Evolutionary conservation across 2,797 vertebrate species (phyloP).

Genomic region (Lepus townsendii): DNA sequence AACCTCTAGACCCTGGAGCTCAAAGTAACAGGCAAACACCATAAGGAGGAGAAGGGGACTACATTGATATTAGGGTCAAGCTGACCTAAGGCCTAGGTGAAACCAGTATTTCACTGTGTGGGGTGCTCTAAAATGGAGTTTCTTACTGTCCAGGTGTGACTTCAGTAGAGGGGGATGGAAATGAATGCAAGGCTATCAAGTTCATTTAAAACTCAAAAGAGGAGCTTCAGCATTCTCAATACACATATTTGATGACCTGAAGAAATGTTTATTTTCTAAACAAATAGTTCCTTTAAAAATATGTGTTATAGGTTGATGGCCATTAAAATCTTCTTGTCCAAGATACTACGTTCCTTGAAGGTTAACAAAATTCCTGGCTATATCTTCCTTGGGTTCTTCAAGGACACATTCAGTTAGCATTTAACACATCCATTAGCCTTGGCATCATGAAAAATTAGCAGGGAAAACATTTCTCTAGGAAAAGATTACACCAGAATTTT

Average conservation of each 20-base stretch:
- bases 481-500: neutral
- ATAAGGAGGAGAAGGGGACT: no score
- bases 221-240: slow-evolving; percentile 19
- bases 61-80: no score
- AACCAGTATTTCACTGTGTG: no score
- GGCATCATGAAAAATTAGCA: neutral
- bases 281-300: neutral
- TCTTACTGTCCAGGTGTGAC: no score
- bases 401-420: neutral
- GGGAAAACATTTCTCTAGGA: neutral
- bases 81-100: no score
- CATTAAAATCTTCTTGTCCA: neutral
- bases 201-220: slow-evolving; percentile 23
- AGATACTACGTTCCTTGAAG: neutral
- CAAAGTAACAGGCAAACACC: no score
- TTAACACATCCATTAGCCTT: neutral
- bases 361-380: neutral
- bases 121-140: no score
- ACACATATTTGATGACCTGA: neutral
- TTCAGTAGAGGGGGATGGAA: neutral
- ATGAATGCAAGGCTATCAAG: neutral
- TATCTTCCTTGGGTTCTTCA: neutral
- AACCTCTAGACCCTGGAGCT: no score
- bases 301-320: neutral
- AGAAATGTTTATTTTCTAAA: neutral